Percentiles rank a stretch among this genome's conserved stretches.
phyloP scores from a whole-genome alignment of 2,113 vertebrate species.

The Phocoena sinus region DNA sequence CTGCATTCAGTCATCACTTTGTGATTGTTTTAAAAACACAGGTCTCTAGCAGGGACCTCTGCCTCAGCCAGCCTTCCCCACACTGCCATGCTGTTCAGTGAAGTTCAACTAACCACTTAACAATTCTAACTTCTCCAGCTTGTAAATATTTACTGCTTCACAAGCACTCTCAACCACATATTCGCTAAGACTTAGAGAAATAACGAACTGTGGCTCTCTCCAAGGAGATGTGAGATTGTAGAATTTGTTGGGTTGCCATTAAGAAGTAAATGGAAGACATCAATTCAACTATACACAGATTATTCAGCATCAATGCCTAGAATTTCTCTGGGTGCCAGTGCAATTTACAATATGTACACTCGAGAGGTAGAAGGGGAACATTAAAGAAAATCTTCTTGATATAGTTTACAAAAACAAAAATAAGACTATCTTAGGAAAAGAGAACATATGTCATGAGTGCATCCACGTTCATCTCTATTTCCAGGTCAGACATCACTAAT shows the following conservation, averaged over 20 bases:
- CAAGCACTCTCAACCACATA: neutral
- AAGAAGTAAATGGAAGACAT: neutral
- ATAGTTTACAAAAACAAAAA: conserved; percentile 20
- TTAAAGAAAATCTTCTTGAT: neutral
- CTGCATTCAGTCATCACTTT: neutral
- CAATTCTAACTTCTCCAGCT: neutral
- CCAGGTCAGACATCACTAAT: neutral
- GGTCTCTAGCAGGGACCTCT: neutral
- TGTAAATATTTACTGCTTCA: conserved; percentile 49
- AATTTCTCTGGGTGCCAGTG: neutral
- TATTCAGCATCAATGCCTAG: neutral
- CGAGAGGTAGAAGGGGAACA: neutral
- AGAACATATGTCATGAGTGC: neutral
- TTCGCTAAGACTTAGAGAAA: neutral
- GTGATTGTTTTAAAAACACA: neutral
- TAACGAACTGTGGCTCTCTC: neutral
- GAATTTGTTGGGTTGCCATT: neutral
- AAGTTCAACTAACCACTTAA: conserved; percentile 22
- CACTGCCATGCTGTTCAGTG: neutral
- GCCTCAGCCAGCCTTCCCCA: neutral
- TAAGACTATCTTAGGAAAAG: neutral
- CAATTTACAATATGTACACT: neutral
- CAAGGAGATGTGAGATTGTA: neutral
- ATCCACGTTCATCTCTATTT: neutral
- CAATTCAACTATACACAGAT: neutral